Evolutionary conservation across 2,797 vertebrate genomes (phyloP), one percentile per base, ranked within the genome.

Genomic region (Protosalanx chinensis): DNA sequence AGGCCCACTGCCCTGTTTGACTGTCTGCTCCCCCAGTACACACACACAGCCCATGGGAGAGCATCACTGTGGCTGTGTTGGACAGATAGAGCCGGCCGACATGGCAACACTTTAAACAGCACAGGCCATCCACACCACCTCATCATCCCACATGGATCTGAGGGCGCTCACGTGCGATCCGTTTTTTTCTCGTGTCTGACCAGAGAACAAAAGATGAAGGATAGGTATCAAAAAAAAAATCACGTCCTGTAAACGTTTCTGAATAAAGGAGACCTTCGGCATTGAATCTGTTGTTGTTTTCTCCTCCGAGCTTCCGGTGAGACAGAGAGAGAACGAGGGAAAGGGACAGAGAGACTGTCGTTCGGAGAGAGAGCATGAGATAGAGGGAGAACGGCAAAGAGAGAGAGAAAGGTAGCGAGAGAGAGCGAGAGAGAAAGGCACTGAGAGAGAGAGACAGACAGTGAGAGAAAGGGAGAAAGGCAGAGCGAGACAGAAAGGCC

Each of bases 91-190:
- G 86, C 87, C 81, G 79, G 77, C 84, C 87, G 87, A 84, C 84
- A 80, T 90, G 90, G 89, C 89, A 91, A 66, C 81, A 79, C 84
- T 90, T 91, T 90, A 90, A 90, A 91, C 87, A 87, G 76, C 3
- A n/a, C 13, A 30, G 27, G 13, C 6, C 20, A 66, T 51, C 41
- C 64, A 27, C 41, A 66, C 64, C 78, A 89, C 87, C 87, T 87
- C 87, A 74, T 76, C 79, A 81, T 79, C 87, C 87, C 72, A 6
- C 72, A 72, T 84, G 86, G 87, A 86, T 1, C 51, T 5, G 16
- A 20, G 76, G 76, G 75, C 71, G 77, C 69, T 76, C 82, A 73
- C 61, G 70, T 58, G 70, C 20, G 0, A 23, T 23, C n/a, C 23
- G 4, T 1, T 59, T 10, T 57, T 20, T 27, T 23, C 20, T 75